Base-by-base conservation (phyloP, 2,113 vertebrate genomes). In the Eptesicus fuscus region DNA sequence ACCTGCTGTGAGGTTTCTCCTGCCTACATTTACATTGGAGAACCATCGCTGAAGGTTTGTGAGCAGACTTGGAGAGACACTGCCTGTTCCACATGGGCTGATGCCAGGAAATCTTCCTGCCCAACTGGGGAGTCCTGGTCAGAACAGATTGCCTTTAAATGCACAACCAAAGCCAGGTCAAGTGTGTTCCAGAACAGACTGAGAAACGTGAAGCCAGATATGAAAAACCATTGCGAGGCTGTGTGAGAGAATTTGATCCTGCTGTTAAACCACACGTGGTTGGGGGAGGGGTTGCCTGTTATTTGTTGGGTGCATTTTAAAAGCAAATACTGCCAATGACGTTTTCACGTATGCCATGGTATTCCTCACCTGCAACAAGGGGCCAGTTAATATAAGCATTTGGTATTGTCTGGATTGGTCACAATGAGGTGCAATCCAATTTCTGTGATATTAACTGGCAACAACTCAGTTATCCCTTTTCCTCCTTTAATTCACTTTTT, bases 141-240 rank as follows among this genome's bases (percentile, higher is more conserved):
- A 84, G 87, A 73, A 42, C 95, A 96, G 96, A 98, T 94, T 28
- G 47, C 90, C 89, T 95, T 76, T 80, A 95, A 88, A 95, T 56
- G 92, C 32, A 70, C 82, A 95, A 65, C 94, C 61, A 94, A 92
- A 96, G 32, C 88, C 71, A 95, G 94, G 93, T 96, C 91, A 96
- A 97, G 73, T 10, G 42, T 44, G 77, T 70, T 74, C 30, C 78
- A 77, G 65, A 74, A 88, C 61, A 95, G 83, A 77, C 83, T 96
- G 83, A 90, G 93, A 93, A 94, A 95, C 0, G 5, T 77, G 76
- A 96, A 96, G 96, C 79, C 82, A 96, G 88, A 93, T 80, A 92
- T 51, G 73, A 83, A 76, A 91, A 97, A 95, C 61, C 30, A 49
- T 83, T 83, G 49, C 1, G 20, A 94, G 91, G 85, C 95, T 85